phyloP scores from a whole-genome alignment of 2,113 vertebrate genomes.

The Neopipo cinnamomea region DNA sequence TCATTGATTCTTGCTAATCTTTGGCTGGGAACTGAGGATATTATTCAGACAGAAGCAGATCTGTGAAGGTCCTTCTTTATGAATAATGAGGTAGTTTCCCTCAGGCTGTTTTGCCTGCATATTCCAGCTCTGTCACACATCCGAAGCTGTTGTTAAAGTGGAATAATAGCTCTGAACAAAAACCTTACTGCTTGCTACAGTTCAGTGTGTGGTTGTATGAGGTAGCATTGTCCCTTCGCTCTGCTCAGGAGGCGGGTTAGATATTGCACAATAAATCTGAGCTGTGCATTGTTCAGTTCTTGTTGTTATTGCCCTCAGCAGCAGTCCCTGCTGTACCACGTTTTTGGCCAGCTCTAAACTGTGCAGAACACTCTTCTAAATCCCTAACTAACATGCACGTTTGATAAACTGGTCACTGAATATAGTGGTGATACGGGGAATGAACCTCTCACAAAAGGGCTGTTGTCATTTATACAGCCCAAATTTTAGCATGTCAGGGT shows the following conservation, averaged over 20 bases:
- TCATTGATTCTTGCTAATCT: neutral
- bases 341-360: neutral
- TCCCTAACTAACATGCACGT: neutral
- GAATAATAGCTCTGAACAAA: neutral
- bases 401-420: neutral
- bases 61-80: neutral
- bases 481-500: neutral
- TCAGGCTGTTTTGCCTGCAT: neutral
- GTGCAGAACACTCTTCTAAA: neutral
- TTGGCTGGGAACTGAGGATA: neutral
- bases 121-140: neutral
- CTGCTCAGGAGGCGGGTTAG: fast-evolving
- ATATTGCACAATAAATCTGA: neutral
- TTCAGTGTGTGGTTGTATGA: neutral
- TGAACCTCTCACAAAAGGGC: neutral
- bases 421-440: neutral
- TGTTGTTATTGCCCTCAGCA: neutral
- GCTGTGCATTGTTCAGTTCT: neutral
- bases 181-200: neutral
- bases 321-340: neutral
- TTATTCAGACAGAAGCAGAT: neutral
- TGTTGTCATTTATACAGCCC: neutral
- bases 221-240: neutral
- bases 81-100: neutral
- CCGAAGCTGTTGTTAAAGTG: neutral